Evolutionary conservation across 2,113 vertebrate species (phyloP).

Genomic region (Erythrolamprus reginae): DNA sequence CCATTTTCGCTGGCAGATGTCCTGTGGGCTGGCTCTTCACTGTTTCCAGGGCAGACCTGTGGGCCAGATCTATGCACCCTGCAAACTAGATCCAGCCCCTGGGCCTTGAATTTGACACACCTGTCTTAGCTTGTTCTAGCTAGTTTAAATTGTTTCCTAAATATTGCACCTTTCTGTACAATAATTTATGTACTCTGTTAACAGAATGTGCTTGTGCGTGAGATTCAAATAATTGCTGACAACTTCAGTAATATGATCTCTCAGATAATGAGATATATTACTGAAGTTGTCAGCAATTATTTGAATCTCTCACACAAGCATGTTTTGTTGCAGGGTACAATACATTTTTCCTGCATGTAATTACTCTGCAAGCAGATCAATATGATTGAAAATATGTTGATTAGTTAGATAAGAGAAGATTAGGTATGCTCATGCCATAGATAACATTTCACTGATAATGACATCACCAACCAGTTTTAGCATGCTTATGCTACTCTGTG

Average conservation of each 20-base stretch:
- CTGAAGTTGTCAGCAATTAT: neutral
- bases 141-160: neutral
- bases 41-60: too few species aligned
- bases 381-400: neutral
- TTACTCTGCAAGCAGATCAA: neutral
- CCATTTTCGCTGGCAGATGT: too few species aligned
- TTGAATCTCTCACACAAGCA: neutral
- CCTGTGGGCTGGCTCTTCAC: too few species aligned
- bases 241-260: neutral
- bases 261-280: neutral
- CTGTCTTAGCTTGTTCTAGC: neutral
- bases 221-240: neutral
- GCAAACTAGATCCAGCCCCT: too few species aligned
- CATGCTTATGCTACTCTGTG: neutral
- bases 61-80: too few species aligned
- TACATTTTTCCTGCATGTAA: neutral
- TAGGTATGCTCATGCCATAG: neutral
- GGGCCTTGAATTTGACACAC: too few species aligned
- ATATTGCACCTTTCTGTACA: neutral
- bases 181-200: neutral
- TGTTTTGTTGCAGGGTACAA: neutral
- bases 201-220: neutral
- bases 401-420: neutral
- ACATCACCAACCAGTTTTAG: neutral
- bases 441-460: neutral